phyloP scores from a whole-genome alignment of 2,797 vertebrate species.

The Myoxocephalus aenaeus region DNA sequence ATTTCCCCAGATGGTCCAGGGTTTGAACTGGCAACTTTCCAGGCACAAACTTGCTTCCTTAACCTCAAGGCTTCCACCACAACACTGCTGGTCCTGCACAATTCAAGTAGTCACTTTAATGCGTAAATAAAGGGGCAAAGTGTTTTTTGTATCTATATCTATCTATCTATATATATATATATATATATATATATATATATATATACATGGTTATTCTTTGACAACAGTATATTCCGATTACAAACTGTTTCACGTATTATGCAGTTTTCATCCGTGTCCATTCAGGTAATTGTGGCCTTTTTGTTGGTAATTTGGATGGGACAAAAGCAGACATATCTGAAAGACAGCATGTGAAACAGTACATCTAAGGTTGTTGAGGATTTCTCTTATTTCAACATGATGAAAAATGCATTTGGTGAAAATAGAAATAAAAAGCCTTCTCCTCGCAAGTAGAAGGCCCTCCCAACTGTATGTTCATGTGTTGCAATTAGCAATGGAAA shows the following conservation, averaged over 20 bases:
- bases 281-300: neutral
- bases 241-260: slow-evolving; percentile 6
- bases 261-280: slow-evolving; percentile 12
- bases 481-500: slow-evolving; percentile 52
- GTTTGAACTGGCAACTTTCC: slow-evolving; percentile 68
- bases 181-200: slow-evolving; percentile 7
- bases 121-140: slow-evolving; percentile 6
- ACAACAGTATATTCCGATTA: slow-evolving; percentile 14
- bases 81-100: slow-evolving; percentile 38
- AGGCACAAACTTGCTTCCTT: slow-evolving; percentile 58
- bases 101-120: slow-evolving; percentile 27
- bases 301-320: neutral
- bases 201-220: slow-evolving; percentile 32
- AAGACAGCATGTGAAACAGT: neutral
- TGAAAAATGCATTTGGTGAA: slow-evolving; percentile 3
- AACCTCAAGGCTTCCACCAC: slow-evolving; percentile 55
- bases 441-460: neutral
- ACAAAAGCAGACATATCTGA: slow-evolving; percentile 1
- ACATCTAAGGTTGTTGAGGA: neutral
- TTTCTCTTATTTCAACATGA: slow-evolving; percentile 12
- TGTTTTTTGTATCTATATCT: neutral
- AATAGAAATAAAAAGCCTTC: slow-evolving; percentile 14
- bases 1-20: slow-evolving; percentile 62
- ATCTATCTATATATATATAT: slow-evolving; percentile 25
- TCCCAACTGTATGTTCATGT: slow-evolving; percentile 31